A percentile compares a stretch with the other conserved stretches of the same genome.
phyloP scores from a whole-genome alignment of 2,888 invertebrate species.

The Seladonia tumulorum region DNA sequence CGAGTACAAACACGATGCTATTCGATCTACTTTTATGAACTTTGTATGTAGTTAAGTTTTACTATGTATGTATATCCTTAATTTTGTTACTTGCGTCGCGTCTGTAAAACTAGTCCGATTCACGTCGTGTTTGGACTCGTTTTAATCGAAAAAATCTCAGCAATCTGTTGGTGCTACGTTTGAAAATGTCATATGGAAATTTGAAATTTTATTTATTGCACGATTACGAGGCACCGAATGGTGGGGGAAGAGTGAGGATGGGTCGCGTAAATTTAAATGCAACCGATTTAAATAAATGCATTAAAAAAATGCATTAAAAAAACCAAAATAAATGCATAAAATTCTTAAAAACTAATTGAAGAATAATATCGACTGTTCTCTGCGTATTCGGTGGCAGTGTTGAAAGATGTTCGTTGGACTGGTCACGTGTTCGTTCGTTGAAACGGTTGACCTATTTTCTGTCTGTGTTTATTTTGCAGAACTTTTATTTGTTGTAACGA shows the following conservation, averaged over 20 bases:
- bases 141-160: neutral
- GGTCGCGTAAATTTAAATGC: no score
- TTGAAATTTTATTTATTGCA: no score
- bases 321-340: no score
- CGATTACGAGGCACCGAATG: no score
- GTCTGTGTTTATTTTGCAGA: neutral
- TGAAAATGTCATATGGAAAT: no score
- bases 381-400: neutral
- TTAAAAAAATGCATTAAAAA: no score
- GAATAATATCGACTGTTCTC: neutral
- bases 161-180: neutral
- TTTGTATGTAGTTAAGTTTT: neutral
- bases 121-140: neutral
- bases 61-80: neutral
- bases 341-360: no score
- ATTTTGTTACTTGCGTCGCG: neutral
- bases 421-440: constrained; percentile 17
- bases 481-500: neutral
- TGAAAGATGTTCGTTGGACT: neutral
- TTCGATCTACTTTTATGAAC: neutral
- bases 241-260: no score
- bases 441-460: neutral
- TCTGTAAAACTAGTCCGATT: neutral
- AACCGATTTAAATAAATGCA: no score
- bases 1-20: neutral